phyloP scores from a whole-genome alignment of 2,797 vertebrate species.

The Poeciliopsis presidionis region DNA sequence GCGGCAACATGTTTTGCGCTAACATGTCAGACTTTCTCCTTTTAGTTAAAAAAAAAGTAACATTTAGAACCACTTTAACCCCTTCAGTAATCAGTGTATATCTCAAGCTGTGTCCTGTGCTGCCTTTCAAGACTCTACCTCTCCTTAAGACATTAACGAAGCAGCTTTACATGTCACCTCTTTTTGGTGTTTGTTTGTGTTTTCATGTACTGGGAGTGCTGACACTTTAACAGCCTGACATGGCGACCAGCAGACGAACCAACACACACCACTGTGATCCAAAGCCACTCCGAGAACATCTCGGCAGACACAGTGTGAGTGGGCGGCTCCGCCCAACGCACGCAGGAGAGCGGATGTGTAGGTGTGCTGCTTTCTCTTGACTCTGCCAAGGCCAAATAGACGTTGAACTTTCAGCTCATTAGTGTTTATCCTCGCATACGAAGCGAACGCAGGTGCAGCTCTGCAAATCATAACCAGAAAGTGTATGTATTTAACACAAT shows the following conservation, averaged over 20 bases:
- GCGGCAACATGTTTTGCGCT: conserved; percentile 31
- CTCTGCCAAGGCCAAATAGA: conserved; percentile 23
- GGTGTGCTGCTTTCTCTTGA: conserved; percentile 28
- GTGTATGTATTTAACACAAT: neutral
- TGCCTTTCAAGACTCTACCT: neutral
- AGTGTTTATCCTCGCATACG: no score
- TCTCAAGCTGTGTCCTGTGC: neutral
- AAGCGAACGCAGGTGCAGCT: neutral
- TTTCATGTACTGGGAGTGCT: neutral
- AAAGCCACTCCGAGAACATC: conserved; percentile 7
- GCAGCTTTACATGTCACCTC: neutral
- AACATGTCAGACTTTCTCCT: conserved; percentile 41
- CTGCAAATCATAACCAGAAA: neutral
- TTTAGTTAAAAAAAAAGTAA: neutral
- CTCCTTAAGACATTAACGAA: conserved; percentile 9
- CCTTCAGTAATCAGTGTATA: neutral
- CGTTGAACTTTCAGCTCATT: neutral
- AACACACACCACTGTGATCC: neutral
- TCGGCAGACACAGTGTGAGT: conserved; percentile 22
- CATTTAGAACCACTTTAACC: conserved; percentile 5
- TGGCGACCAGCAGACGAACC: neutral
- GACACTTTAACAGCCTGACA: neutral
- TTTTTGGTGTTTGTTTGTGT: neutral
- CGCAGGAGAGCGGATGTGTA: conserved; percentile 24
- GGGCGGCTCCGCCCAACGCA: conserved; percentile 6